A percentile compares a stretch with the other conserved stretches of the same genome.
Evolutionary conservation across 2,113 vertebrate genomes (phyloP).

Genomic region (Raja brachyura): DNA sequence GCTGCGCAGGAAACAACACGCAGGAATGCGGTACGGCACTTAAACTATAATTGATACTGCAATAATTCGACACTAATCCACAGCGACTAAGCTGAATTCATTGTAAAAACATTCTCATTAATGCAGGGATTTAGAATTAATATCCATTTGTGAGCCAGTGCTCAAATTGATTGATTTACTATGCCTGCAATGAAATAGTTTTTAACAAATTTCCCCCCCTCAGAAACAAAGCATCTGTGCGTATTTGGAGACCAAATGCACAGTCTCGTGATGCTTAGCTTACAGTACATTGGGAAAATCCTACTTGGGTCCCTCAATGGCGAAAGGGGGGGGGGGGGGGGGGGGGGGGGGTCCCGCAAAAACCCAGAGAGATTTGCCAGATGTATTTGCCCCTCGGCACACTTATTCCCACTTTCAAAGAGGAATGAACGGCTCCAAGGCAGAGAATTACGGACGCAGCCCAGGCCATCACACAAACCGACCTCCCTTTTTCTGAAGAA

Average conservation of each 20-base stretch:
- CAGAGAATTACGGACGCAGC: no score
- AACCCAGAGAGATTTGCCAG: no score
- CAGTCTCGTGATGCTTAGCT: not conserved
- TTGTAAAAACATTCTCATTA: conserved; percentile 35
- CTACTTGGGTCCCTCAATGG: no score
- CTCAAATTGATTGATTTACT: conserved; percentile 28
- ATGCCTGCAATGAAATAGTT: not conserved
- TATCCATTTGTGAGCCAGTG: not conserved
- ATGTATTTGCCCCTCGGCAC: no score
- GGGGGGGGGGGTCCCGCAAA: no score
- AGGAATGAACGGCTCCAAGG: no score
- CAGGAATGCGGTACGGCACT: conserved; percentile 11
- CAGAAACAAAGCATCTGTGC: not conserved
- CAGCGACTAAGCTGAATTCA: conserved; percentile 15
- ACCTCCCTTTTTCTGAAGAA: no score
- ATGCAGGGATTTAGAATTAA: conserved; percentile 37
- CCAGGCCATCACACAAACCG: no score
- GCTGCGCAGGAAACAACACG: conserved; percentile 29
- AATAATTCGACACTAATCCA: conserved; percentile 12
- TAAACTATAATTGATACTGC: conserved; percentile 33
- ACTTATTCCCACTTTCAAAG: no score
- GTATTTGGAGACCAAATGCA: not conserved
- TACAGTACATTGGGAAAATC: not conserved
- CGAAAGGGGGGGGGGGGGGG: no score
- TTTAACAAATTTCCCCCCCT: not conserved